phyloP scores from a whole-genome alignment of 2,113 vertebrate genomes.

The Ceuthmochares aereus region DNA sequence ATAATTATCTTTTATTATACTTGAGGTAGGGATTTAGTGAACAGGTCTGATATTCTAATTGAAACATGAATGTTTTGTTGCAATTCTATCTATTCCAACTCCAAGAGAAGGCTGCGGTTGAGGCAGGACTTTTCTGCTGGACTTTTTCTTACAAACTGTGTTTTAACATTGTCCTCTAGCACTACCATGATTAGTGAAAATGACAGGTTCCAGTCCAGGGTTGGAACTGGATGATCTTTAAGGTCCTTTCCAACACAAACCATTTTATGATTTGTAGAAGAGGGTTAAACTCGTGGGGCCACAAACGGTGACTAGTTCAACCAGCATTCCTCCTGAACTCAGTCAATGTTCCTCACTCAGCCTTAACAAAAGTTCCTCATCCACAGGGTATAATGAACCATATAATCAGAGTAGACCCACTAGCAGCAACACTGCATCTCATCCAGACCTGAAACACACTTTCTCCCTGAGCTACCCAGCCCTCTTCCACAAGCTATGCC shows the following conservation, averaged over 20 bases:
- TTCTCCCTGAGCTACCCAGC: neutral
- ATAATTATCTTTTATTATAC: neutral
- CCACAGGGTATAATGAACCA: neutral
- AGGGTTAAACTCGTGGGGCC: neutral
- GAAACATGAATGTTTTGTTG: neutral
- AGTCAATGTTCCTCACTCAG: neutral
- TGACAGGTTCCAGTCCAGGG: neutral
- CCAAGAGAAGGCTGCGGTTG: neutral
- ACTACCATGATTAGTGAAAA: neutral
- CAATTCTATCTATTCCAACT: neutral
- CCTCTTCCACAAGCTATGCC: neutral
- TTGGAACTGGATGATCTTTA: too few relatives aligned
- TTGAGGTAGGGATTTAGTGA: neutral
- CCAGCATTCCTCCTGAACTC: neutral
- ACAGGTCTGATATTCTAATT: neutral
- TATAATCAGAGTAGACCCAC: neutral
- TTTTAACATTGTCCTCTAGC: neutral
- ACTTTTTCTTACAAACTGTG: neutral
- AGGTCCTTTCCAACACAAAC: too few relatives aligned
- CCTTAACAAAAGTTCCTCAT: neutral
- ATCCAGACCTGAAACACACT: neutral
- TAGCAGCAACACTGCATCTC: fast-evolving
- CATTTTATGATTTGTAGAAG: neutral
- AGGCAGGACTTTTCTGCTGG: neutral
- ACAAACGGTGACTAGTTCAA: neutral